Conservation (phyloP, 2,113 vertebrate genomes). For the Anser cygnoides region DNA sequence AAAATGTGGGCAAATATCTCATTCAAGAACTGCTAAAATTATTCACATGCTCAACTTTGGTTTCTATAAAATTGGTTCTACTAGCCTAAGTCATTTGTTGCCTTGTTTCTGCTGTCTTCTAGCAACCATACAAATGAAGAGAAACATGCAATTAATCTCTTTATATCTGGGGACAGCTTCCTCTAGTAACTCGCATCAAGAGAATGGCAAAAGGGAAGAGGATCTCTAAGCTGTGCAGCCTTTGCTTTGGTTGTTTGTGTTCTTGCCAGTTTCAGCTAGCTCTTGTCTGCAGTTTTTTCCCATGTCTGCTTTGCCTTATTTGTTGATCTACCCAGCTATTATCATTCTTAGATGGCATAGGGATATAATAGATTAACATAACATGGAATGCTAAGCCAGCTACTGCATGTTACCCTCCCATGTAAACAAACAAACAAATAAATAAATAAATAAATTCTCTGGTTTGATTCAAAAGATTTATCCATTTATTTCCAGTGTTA, state of each 20-base stretch:
- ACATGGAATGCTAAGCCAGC: background rate
- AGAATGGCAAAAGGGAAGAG: background rate
- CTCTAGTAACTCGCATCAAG: background rate
- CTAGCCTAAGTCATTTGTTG: background rate
- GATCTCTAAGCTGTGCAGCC: background rate
- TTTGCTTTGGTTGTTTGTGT: background rate
- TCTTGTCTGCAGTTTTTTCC: background rate
- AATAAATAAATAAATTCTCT: background rate
- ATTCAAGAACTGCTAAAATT: background rate
- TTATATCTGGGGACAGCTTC: background rate
- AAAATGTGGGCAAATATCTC: background rate
- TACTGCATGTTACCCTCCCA: background rate
- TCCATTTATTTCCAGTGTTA: background rate
- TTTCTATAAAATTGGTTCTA: background rate
- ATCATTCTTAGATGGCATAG: background rate
- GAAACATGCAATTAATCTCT: background rate
- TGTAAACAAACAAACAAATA: no score
- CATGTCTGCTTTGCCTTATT: background rate
- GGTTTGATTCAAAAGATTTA: background rate
- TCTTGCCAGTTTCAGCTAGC: background rate
- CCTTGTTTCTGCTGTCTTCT: background rate
- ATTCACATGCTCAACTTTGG: background rate
- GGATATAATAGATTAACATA: background rate
- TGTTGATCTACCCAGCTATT: background rate
- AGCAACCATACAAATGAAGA: background rate